Percentiles rank a stretch among this genome's conserved stretches.
These are phyloP conservation scores for Mesoclemmys tuberculata DNA, from an alignment of 2,113 vertebrate species.

Conservation along the genomic window DNA sequence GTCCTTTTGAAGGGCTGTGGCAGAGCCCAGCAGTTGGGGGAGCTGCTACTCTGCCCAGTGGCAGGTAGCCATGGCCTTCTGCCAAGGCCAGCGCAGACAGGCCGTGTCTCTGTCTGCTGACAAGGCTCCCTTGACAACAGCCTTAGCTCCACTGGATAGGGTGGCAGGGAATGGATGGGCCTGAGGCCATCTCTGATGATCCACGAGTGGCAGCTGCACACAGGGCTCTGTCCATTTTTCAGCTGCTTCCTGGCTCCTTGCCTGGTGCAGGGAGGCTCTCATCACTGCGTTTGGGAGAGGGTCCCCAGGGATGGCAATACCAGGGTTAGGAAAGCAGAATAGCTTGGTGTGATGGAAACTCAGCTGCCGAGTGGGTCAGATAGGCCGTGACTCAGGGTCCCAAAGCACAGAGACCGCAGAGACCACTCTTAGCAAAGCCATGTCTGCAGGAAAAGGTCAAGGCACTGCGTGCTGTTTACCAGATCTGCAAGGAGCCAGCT, in stretches of 20 bases:
- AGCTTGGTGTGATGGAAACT: conserved; percentile 3
- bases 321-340: not conserved
- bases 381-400: not conserved
- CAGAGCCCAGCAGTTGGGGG: not conserved
- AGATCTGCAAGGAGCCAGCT: not conserved
- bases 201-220: not conserved
- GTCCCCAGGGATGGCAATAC: not conserved
- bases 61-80: not conserved
- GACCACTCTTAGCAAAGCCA: not conserved
- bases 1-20: not conserved
- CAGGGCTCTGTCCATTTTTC: not conserved
- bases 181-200: not conserved
- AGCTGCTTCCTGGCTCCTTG: not conserved
- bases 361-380: conserved; percentile 44
- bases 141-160: too few species aligned
- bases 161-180: not conserved
- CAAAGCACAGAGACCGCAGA: not conserved
- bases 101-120: not conserved
- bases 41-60: not conserved
- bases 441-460: not conserved
- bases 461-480: fast-evolving
- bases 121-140: not conserved
- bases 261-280: too few species aligned
- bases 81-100: too few species aligned
- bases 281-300: not conserved